Evolutionary conservation across 2,797 vertebrate species (phyloP).

Genomic region (Nyctibius grandis): DNA sequence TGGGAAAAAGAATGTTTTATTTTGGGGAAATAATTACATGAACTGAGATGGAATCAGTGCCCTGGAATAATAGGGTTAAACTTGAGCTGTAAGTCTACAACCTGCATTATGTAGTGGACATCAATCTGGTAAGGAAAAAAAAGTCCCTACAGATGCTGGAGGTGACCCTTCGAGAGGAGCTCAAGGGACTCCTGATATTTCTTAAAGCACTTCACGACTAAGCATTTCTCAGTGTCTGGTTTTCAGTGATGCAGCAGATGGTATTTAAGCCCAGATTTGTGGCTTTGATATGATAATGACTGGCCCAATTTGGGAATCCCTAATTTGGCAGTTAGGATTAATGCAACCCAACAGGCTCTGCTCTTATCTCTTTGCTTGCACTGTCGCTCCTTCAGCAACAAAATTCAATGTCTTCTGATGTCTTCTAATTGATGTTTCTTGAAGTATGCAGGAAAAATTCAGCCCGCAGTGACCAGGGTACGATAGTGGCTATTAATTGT

Average conservation of each 20-base stretch:
- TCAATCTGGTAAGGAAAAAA: not conserved
- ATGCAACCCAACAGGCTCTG: not conserved
- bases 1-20: not conserved
- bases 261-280: not conserved
- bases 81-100: not conserved
- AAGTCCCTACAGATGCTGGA: not conserved
- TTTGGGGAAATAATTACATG: not conserved
- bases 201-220: not conserved
- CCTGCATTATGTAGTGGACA: not conserved
- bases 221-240: not conserved
- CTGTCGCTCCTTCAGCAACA: not conserved
- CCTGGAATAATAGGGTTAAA: not conserved
- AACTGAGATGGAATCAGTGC: not conserved
- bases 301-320: not conserved
- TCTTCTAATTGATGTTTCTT: not conserved
- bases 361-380: not conserved
- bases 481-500: not conserved
- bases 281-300: not conserved
- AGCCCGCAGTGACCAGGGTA: not conserved
- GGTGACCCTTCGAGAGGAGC: not conserved
- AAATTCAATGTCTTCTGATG: not conserved
- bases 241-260: not conserved
- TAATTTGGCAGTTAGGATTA: conserved; percentile 9
- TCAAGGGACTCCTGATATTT: not conserved
- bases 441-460: not conserved